Base-by-base conservation (phyloP, 1,140 invertebrate species). In the Hycleus cichorii region DNA sequence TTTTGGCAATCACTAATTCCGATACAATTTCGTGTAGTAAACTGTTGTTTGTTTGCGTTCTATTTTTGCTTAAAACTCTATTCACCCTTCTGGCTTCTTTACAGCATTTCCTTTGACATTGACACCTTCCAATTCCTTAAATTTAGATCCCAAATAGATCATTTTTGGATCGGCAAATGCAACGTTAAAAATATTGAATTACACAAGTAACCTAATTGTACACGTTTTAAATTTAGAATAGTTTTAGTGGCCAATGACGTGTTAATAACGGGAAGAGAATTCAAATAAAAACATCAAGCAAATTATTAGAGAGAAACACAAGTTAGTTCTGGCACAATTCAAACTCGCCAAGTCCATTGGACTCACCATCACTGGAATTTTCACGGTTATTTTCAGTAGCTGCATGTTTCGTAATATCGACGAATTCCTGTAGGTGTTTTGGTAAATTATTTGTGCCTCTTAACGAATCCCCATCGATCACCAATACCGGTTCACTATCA, bases 381-480 rank as follows among this genome's bases (percentile, higher is more conserved):
- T 71, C 66, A 32, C 7, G 7, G 32, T 32, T 32, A 32, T 32
- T 32, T 32, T 32, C 32, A 32, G 32, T 7, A 7, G 32, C 32
- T 3, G 73, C 69, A 10, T 75, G 66, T 56, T 63, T 64, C 32
- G 83, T 80, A 69, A 86, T 82, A 58, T 77, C 77, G 50, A 86
- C 78, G 64, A 88, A 86, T 65, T 90, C 88, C 63, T 83, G 80
- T 55, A 91, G 75, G 73, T 90, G 89, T 61, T 79, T 83, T 0
- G 89, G 88, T 32, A 90, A 73, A 39, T 80, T 78, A 54, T 47
- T 44, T 42, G 77, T 77, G 4, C 83, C 75, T 61, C 84, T 81
- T 50, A 82, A 69, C 48, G 76, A 73, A 64, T 83, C 76, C 42
- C 81, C 80, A 64, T 85, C 81, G 39, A 85, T 79, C 12, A 86